phyloP scores from a whole-genome alignment of 1,140 invertebrate genomes.

The Caenorhabditis inopinata region DNA sequence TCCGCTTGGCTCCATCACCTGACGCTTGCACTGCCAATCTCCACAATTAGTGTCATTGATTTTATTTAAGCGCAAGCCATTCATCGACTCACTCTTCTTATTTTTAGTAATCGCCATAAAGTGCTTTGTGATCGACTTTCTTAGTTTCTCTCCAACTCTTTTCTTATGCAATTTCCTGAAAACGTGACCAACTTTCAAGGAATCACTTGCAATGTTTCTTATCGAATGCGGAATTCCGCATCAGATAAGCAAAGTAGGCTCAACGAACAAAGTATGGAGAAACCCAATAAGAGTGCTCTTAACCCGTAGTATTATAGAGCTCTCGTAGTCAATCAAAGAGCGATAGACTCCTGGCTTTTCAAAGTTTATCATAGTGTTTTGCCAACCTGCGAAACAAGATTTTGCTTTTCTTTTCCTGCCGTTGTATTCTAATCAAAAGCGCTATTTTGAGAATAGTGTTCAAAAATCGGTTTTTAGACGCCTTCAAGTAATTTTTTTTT shows the following conservation, averaged over 20 bases:
- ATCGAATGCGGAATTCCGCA: slow-evolving; percentile 17
- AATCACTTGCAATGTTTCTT: slow-evolving; percentile 1
- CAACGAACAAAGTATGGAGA: background rate
- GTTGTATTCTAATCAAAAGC: no score
- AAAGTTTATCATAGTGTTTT: no score
- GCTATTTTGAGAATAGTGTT: no score
- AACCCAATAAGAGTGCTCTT: background rate
- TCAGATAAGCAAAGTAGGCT: background rate
- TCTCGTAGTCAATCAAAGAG: no score
- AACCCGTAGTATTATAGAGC: no score
- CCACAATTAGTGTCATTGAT: background rate
- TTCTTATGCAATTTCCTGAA: background rate
- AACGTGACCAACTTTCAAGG: background rate
- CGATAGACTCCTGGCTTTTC: no score
- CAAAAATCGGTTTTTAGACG: no score
- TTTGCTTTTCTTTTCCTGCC: no score
- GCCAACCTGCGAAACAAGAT: no score
- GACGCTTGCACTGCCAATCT: background rate
- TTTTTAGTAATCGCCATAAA: background rate
- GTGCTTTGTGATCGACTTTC: background rate
- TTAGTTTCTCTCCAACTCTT: background rate
- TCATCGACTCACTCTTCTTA: background rate
- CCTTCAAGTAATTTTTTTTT: no score
- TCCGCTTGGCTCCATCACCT: background rate
- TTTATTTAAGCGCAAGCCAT: background rate